phyloP scores from a whole-genome alignment of 2,888 invertebrate species.

The Zhengitettix transpicula region DNA sequence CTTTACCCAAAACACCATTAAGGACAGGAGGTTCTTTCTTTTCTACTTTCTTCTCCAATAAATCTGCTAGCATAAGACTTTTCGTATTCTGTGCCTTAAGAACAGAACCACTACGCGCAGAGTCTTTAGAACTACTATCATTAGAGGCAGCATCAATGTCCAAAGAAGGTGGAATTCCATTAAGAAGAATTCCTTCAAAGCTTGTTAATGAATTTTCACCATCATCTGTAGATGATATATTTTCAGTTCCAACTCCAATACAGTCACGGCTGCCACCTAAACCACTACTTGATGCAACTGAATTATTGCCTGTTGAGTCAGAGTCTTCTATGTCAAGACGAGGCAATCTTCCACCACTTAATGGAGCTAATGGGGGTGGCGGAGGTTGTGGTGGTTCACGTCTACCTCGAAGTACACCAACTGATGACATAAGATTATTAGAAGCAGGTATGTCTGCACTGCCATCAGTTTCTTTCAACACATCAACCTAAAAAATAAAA shows the following conservation, averaged over 20 bases:
- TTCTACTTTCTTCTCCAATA: conserved; percentile 60
- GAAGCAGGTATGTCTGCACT: background rate
- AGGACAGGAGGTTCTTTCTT: conserved; percentile 35
- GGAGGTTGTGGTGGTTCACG: conserved; percentile 29
- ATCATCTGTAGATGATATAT: conserved; percentile 33
- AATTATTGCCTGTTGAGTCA: conserved; percentile 34
- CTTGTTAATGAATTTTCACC: conserved; percentile 44
- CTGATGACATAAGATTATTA: too few species aligned
- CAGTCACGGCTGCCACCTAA: conserved; percentile 18
- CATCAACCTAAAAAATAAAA: background rate
- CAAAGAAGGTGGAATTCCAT: conserved; percentile 34
- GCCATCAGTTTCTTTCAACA: background rate
- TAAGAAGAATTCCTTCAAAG: conserved; percentile 42
- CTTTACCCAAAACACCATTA: conserved; percentile 39
- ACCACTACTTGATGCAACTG: conserved; percentile 35
- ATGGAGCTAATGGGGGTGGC: conserved; percentile 32
- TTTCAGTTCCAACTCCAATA: conserved; percentile 28
- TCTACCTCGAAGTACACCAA: conserved; percentile 21
- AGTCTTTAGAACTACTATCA: conserved; percentile 27
- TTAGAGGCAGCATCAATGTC: conserved; percentile 33
- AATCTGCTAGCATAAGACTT: conserved; percentile 58
- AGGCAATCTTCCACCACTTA: conserved; percentile 18
- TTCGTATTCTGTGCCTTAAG: conserved; percentile 30
- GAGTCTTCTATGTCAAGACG: conserved; percentile 28
- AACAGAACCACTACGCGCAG: conserved; percentile 34